phyloP scores from a whole-genome alignment of 1,140 invertebrate genomes.

The Lucilia sericata region DNA sequence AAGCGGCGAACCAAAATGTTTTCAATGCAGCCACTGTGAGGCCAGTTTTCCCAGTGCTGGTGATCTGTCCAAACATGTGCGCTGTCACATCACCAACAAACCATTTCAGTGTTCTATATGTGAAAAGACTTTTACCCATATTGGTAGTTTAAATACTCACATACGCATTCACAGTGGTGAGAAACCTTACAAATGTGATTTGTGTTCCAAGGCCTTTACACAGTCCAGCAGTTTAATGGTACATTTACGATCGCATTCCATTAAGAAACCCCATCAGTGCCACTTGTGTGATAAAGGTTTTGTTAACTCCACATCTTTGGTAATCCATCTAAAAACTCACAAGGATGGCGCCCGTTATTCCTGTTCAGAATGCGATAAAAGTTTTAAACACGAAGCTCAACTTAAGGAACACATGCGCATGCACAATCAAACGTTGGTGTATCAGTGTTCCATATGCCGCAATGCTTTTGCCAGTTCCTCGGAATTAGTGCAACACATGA shows the following conservation, averaged over 20 bases:
- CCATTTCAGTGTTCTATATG: conserved; percentile 67
- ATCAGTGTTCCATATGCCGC: conserved; percentile 73
- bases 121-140: conserved; percentile 73
- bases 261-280: conserved; percentile 77
- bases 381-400: conserved; percentile 63
- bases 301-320: conserved; percentile 63
- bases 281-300: conserved; percentile 71
- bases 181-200: conserved; percentile 66
- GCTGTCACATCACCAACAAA: conserved; percentile 72
- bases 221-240: conserved; percentile 78
- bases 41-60: conserved; percentile 74
- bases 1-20: conserved; percentile 55
- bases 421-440: conserved; percentile 62
- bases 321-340: conserved; percentile 64
- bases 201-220: conserved; percentile 75
- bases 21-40: conserved; percentile 73
- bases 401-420: conserved; percentile 65
- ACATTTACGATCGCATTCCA: conserved; percentile 78
- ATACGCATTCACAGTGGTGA: conserved; percentile 80
- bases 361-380: conserved; percentile 64
- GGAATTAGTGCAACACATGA: conserved; percentile 74
- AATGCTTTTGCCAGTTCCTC: conserved; percentile 73
- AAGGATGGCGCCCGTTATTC: conserved; percentile 52
- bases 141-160: conserved; percentile 85
- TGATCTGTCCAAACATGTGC: conserved; percentile 72